A percentile compares a stretch with the other conserved stretches of the same genome.
Conservation (phyloP, 2,888 invertebrate genomes). For the Apotomis betuletana region DNA sequence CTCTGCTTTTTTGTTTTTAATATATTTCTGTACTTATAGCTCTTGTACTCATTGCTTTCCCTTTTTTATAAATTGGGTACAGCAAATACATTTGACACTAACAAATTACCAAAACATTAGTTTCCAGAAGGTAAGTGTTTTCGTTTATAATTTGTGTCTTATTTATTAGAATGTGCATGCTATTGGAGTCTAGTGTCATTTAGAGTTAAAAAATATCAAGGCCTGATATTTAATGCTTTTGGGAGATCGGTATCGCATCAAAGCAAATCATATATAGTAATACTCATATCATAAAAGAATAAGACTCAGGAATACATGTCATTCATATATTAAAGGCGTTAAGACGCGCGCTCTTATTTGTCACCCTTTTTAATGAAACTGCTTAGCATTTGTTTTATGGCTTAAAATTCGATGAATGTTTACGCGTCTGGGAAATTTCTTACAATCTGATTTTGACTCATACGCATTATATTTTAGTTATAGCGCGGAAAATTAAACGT, state of each 20-base stretch:
- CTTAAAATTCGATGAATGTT: too few relatives aligned
- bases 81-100: constrained; percentile 33
- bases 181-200: constrained; percentile 6
- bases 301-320: too few relatives aligned
- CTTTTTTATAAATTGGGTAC: constrained; percentile 6
- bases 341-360: too few relatives aligned
- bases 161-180: constrained; percentile 22
- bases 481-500: too few relatives aligned
- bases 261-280: too few relatives aligned
- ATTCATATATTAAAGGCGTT: too few relatives aligned
- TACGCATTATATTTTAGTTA: too few relatives aligned
- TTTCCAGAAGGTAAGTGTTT: constrained; percentile 35
- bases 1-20: constrained; percentile 35
- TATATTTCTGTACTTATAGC: constrained; percentile 32
- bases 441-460: too few relatives aligned
- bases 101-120: constrained; percentile 24
- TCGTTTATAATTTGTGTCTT: constrained; percentile 1
- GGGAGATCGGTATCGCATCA: background rate
- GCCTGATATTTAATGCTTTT: background rate
- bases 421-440: too few relatives aligned
- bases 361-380: too few relatives aligned
- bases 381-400: too few relatives aligned
- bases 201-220: background rate
- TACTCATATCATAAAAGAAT: too few relatives aligned
- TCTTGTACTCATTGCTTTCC: constrained; percentile 28